phyloP scores from a whole-genome alignment of 1,140 invertebrate genomes.

The Aphaenogaster floridana region DNA sequence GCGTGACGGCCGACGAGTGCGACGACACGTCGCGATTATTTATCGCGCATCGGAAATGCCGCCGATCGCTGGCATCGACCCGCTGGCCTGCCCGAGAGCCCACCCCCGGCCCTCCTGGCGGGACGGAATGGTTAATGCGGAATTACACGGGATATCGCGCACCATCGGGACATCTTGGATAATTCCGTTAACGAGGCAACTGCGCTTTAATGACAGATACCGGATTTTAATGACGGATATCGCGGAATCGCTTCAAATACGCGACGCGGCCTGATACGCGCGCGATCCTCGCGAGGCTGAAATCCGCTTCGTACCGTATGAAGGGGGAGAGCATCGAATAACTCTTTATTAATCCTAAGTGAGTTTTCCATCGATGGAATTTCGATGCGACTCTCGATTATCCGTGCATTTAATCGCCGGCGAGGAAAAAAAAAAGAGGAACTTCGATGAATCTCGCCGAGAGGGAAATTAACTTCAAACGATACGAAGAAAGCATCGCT shows the following conservation, averaged over 20 bases:
- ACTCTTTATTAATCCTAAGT: constrained; percentile 6
- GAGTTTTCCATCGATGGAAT: not conserved
- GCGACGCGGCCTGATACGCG: not conserved
- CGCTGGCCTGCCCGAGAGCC: not conserved
- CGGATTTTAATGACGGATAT: constrained; percentile 40
- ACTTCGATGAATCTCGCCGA: not conserved
- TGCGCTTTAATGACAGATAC: constrained; percentile 50
- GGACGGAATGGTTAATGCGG: constrained; percentile 40
- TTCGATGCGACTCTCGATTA: not conserved
- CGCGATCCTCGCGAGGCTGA: not conserved
- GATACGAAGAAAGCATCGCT: constrained; percentile 6
- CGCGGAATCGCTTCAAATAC: not conserved
- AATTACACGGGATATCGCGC: constrained; percentile 52
- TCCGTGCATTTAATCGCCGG: not conserved
- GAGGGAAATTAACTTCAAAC: constrained; percentile 34
- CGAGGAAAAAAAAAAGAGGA: not conserved
- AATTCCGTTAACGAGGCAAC: constrained; percentile 47
- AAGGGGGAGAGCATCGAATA: constrained; percentile 3
- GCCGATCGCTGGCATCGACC: constrained; percentile 49
- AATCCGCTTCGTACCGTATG: not conserved
- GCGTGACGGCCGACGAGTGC: constrained; percentile 22
- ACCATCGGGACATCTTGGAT: constrained; percentile 48
- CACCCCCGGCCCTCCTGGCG: not conserved
- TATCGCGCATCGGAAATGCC: constrained; percentile 63
- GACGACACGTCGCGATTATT: constrained; percentile 65